Percentiles rank a stretch among this genome's conserved stretches.
phyloP scores from a whole-genome alignment of 2,888 invertebrate species.

The Lasioglossum leucozonium region DNA sequence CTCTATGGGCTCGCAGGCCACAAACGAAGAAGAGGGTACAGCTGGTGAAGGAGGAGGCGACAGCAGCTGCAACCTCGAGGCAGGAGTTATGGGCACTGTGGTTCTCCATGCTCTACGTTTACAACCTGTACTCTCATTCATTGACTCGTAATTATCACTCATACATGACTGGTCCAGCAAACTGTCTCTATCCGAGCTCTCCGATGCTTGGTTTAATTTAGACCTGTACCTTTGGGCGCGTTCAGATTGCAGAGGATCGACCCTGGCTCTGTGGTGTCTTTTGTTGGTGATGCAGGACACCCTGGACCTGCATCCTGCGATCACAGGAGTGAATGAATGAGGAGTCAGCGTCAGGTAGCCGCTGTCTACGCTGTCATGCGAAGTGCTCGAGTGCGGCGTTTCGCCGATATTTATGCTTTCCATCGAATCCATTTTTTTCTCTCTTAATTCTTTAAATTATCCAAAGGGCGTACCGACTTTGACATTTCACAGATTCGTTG shows the following conservation, averaged over 20 bases:
- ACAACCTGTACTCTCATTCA: slow-evolving; percentile 20
- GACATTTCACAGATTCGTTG: slow-evolving; percentile 28
- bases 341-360: slow-evolving; percentile 77
- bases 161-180: slow-evolving; percentile 40
- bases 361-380: slow-evolving; percentile 73
- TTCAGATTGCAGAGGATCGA: slow-evolving; percentile 70
- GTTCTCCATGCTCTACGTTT: slow-evolving; percentile 53
- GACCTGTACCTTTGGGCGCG: slow-evolving; percentile 64
- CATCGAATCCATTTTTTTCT: slow-evolving; percentile 57
- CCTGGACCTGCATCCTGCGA: slow-evolving; percentile 61
- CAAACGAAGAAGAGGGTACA: slow-evolving; percentile 73
- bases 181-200: slow-evolving; percentile 48
- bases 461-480: background rate
- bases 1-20: slow-evolving; percentile 72
- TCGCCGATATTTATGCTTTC: slow-evolving; percentile 62
- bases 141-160: slow-evolving; percentile 14
- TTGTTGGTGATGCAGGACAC: slow-evolving; percentile 45
- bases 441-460: background rate
- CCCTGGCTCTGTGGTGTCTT: slow-evolving; percentile 58
- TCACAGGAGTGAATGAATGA: slow-evolving; percentile 69
- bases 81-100: slow-evolving; percentile 72
- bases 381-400: slow-evolving; percentile 66
- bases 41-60: slow-evolving; percentile 76
- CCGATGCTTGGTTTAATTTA: slow-evolving; percentile 64
- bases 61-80: slow-evolving; percentile 66